Base-by-base conservation (phyloP, 2,113 vertebrate genomes). In the Microtus pennsylvanicus region DNA sequence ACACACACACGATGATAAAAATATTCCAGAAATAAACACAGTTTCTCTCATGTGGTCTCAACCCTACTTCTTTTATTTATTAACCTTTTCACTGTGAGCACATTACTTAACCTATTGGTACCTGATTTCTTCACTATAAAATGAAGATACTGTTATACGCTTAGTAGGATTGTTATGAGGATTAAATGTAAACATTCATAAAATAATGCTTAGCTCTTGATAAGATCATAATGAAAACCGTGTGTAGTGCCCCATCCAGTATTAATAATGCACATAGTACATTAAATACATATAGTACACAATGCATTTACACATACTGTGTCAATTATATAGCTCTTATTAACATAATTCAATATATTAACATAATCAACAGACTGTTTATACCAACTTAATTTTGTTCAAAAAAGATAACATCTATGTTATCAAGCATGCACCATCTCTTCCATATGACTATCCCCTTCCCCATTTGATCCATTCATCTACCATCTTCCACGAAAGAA, bases 81-180 rank as follows among this genome's bases (percentile, higher is more conserved):
- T 96, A 86, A 52, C 52, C 12, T 69, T 69, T 19, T 89, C 88
- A 89, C 26, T 91, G 65, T 28, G 77, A 75, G 3, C 33, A 63
- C 78, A 9, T 83, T 93, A 58, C 30, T 90, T 94, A 78, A 95
- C 35, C 22, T 94, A 35, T 78, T 95, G 28, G 67, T 91, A 5
- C 83, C 45, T 88, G 11, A 69, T 35, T 96, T 93, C 26, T 72
- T 92, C 35, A 47, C 82, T 38, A 35, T 91, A 55, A 96, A 91
- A 89, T 91, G 50, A 26, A 89, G 28, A 47, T 88, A 91, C 28
- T 87, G 50, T 14, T 63, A 69, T 14, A 69, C 67, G 33, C 47
- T 33, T 14, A 88, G 42, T 14, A 85, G 42, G 1, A 26, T 94
- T 90, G 22, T 69, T 76, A 72, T 58, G 61, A 77, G 42, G 12